phyloP scores from a whole-genome alignment of 2,797 vertebrate species.

The Brotula barbata region DNA sequence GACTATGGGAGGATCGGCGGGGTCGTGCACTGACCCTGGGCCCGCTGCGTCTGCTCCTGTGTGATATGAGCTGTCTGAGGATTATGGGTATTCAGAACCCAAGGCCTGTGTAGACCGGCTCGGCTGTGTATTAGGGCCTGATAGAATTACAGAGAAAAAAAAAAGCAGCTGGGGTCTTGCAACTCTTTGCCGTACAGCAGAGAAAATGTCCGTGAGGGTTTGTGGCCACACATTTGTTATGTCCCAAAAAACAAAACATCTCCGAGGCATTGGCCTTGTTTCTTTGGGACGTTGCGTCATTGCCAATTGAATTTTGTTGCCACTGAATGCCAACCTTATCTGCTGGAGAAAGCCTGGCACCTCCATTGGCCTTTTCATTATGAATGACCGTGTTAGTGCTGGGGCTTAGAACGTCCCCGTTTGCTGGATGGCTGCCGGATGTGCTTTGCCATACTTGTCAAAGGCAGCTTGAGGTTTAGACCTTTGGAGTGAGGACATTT shows the following conservation, averaged over 20 bases:
- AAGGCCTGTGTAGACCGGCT: slow-evolving; percentile 34
- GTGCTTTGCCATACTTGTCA: slow-evolving; percentile 27
- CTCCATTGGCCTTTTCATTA: slow-evolving; percentile 39
- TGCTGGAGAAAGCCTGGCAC: slow-evolving; percentile 40
- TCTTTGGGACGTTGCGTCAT: slow-evolving; percentile 45
- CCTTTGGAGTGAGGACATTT: slow-evolving; percentile 11
- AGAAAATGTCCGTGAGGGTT: slow-evolving; percentile 7
- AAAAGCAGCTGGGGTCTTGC: slow-evolving; percentile 11
- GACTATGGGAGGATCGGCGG: slow-evolving; percentile 19
- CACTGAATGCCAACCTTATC: slow-evolving; percentile 42
- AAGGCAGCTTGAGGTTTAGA: slow-evolving; percentile 29
- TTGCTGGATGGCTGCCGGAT: slow-evolving; percentile 21
- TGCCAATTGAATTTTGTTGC: slow-evolving; percentile 43
- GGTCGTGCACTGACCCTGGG: slow-evolving; percentile 38
- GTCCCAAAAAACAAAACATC: slow-evolving; percentile 42
- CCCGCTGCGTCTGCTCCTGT: slow-evolving; percentile 47
- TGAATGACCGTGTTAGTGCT: slow-evolving; percentile 50
- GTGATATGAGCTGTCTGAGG: slow-evolving; percentile 58
- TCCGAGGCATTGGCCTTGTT: slow-evolving; percentile 4
- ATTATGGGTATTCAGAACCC: slow-evolving; percentile 38
- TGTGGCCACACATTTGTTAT: slow-evolving; percentile 22
- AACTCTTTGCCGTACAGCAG: slow-evolving; percentile 15
- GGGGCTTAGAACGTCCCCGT: slow-evolving; percentile 31
- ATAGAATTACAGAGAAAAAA: slow-evolving; percentile 41
- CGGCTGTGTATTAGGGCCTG: slow-evolving; percentile 42